Conservation (phyloP, 2,797 vertebrate genomes). For the Anniella stebbinsi region DNA sequence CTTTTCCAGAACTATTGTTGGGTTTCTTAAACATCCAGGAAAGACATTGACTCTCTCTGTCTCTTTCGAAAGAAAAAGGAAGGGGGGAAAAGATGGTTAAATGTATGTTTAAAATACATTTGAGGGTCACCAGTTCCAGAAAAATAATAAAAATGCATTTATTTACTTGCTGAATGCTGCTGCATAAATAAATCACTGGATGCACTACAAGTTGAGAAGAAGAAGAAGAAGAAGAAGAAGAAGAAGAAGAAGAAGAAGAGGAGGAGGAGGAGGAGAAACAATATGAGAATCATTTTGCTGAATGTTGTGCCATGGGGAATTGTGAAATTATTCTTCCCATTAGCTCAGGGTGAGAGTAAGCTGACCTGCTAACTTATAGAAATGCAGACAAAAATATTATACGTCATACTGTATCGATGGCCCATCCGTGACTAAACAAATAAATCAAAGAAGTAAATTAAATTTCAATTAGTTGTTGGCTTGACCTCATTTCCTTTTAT, state of each 20-base stretch:
- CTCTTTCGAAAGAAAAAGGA: conserved; percentile 58
- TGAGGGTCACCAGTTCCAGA: conserved; percentile 57
- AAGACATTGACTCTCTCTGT: conserved; percentile 70
- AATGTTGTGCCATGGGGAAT: conserved; percentile 51
- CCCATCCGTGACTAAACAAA: conserved; percentile 41
- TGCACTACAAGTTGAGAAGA: conserved; percentile 60
- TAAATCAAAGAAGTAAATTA: conserved; percentile 61
- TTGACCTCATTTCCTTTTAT: conserved; percentile 37
- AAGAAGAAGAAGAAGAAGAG: no score
- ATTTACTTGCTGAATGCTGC: conserved; percentile 68
- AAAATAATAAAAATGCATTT: conserved; percentile 74
- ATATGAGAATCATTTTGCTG: conserved; percentile 71
- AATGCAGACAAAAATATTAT: conserved; percentile 29
- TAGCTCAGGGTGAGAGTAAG: conserved; percentile 61
- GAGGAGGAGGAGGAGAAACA: conserved; percentile 23
- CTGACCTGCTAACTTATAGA: conserved; percentile 41
- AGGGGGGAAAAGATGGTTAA: not conserved
- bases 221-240: conserved; percentile 16
- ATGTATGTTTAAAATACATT: conserved; percentile 68
- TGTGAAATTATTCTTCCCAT: conserved; percentile 60
- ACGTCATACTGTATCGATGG: conserved; percentile 22
- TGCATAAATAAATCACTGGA: conserved; percentile 75
- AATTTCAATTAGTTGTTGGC: conserved; percentile 59
- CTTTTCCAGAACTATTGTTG: conserved; percentile 73
- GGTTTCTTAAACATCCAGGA: conserved; percentile 68